Base-by-base conservation (phyloP, 2,113 vertebrate species). In the Chelonoidis abingdonii region DNA sequence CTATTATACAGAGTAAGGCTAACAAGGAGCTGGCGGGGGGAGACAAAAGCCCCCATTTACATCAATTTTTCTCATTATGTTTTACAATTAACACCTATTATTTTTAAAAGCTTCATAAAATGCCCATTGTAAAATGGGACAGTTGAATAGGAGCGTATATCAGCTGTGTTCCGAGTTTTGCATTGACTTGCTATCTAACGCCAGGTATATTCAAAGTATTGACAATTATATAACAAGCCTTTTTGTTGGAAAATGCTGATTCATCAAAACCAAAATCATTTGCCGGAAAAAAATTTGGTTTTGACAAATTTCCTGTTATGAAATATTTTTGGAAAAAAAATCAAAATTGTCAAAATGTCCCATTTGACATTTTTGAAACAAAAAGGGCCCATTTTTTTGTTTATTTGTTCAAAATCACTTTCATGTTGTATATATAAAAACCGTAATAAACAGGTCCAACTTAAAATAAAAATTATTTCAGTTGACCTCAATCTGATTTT, bases 381-480 rank as follows among this genome's bases (percentile, higher is more conserved):
- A 96, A 53, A 92, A 93, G 76, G 72, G 76, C 89, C 44, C 13
- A 24, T n/a, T 96, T 89, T 89, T 88, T 78, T 83, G 76, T 86
- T 93, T 96, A 84, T 86, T 78, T 83, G 78, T 83, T 94, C 65
- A 89, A 53, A 75, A 41, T 41, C 22, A 24, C 19, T 75, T 19
- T 41, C 50, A 94, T 95, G 93, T 86, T 1, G 25, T 84, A 24
- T 92, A 94, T 94, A 93, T 94, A 84, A 88, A 86, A 93, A n/a
- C 72, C 93, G 90, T n/a, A 84, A 21, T 78, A 80, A 80, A 94
- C 89, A 11, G 86, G 79, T 91, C 93, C 38, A 94, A 86, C 84
- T 93, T 83, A 93, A 96, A 92, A 38, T 57, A 13, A 19, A 91
- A 86, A 56, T 72, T 88, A 93, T 69, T 69, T 96, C 93, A 65